Evolutionary conservation across 2,888 invertebrate species (phyloP).

Genomic region (Drosophila rellima): DNA sequence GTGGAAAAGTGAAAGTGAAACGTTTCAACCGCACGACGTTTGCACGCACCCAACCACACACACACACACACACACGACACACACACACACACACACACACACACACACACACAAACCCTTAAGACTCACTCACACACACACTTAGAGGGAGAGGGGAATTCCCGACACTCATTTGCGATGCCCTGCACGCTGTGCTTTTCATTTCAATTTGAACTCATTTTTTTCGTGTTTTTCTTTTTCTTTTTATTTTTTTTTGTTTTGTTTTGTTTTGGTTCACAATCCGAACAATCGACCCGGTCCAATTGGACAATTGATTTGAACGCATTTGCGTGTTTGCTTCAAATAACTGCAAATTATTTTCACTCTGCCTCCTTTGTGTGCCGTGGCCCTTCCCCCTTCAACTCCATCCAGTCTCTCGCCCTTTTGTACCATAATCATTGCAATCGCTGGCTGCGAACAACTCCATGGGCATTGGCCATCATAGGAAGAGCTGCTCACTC

Average conservation of each 20-base stretch:
- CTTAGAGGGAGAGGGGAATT: conserved; percentile 1
- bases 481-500: conserved; percentile 13
- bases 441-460: conserved; percentile 4
- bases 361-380: conserved; percentile 33
- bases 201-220: conserved; percentile 77
- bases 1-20: conserved; percentile 65
- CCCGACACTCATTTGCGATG: conserved; percentile 76
- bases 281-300: conserved; percentile 66
- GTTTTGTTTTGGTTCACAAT: conserved; percentile 37
- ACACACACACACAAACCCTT: conserved; percentile 16
- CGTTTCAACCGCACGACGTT: conserved; percentile 57
- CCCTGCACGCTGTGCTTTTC: conserved; percentile 80
- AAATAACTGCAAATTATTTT: conserved; percentile 78
- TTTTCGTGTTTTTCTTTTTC: conserved; percentile 39
- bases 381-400: neutral
- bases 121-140: conserved; percentile 7
- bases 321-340: conserved; percentile 83
- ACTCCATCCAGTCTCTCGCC: conserved; percentile 10
- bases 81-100: conserved; percentile 7
- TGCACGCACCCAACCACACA: conserved; percentile 64
- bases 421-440: conserved; percentile 64
- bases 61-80: neutral
- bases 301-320: conserved; percentile 84
- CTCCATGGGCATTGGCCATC: conserved; percentile 38
- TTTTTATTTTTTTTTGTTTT: conserved; percentile 18